These are phyloP conservation scores for Arizona elegans DNA, from an alignment of 2,113 vertebrate genomes.

Conservation along the genomic window DNA sequence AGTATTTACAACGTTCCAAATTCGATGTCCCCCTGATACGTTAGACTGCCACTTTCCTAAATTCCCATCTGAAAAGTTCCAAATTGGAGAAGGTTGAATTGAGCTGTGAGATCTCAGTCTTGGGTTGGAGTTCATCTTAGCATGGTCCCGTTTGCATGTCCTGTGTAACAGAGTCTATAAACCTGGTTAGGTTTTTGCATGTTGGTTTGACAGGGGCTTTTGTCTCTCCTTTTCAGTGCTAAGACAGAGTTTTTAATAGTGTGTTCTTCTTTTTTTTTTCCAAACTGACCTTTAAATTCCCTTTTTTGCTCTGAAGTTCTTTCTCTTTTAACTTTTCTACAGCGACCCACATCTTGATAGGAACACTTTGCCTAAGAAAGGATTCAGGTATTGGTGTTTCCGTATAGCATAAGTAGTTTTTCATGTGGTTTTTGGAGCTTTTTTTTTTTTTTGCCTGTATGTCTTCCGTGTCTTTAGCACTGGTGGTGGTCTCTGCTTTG, in stretches of 20 bases:
- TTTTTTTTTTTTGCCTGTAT: slow-evolving; percentile 63
- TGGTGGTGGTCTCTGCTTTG: slow-evolving; percentile 54
- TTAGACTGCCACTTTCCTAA: background rate
- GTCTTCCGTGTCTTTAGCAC: slow-evolving; percentile 55
- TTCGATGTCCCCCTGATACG: background rate
- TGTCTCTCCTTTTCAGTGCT: slow-evolving; percentile 45
- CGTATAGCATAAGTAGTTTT: slow-evolving; percentile 57
- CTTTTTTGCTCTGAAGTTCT: slow-evolving; percentile 75
- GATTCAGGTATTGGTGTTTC: slow-evolving; percentile 90
- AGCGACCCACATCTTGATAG: slow-evolving; percentile 94
- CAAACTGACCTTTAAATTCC: slow-evolving; percentile 34
- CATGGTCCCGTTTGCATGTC: slow-evolving; percentile 47
- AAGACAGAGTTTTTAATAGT: slow-evolving; percentile 36
- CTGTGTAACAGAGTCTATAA: slow-evolving; percentile 22
- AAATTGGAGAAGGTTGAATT: background rate
- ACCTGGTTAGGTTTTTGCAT: slow-evolving; percentile 55
- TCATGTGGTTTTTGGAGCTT: slow-evolving; percentile 67
- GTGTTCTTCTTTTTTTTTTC: slow-evolving; percentile 13
- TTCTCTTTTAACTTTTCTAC: slow-evolving; percentile 84
- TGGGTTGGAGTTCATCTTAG: slow-evolving; percentile 32
- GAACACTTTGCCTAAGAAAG: slow-evolving; percentile 99
- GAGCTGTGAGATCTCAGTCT: background rate
- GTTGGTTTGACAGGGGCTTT: slow-evolving; percentile 45
- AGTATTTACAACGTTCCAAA: background rate
- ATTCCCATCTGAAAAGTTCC: background rate